Conservation (phyloP, 1,140 invertebrate genomes). For the Orussus abietinus region DNA sequence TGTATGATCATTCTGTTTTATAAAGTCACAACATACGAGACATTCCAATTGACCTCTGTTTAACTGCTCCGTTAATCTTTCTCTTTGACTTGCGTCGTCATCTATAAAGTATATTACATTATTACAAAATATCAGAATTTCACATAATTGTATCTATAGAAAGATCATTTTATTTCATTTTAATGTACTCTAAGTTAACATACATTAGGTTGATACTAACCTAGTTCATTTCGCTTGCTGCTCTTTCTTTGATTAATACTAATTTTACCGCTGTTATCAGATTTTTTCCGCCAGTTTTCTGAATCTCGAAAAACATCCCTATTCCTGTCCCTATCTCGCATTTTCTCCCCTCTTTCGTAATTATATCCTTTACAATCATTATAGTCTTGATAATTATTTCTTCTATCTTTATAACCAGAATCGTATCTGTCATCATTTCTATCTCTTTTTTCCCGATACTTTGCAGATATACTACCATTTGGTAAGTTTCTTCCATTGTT, state of each 20-base stretch:
- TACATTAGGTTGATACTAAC: too few species aligned
- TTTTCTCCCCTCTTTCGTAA: constrained; percentile 20
- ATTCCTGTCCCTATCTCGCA: constrained; percentile 24
- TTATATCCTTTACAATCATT: constrained; percentile 14
- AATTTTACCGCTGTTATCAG: constrained; percentile 17
- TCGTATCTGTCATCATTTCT: constrained; percentile 18
- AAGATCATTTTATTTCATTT: too few species aligned
- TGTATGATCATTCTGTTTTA: constrained; percentile 72
- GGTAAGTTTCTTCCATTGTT: constrained; percentile 15
- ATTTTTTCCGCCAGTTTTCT: constrained; percentile 37
- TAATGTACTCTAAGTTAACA: too few species aligned
- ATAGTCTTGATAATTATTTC: constrained; percentile 19
- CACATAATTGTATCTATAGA: too few species aligned
- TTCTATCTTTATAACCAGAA: constrained; percentile 22
- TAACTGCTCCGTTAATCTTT: constrained; percentile 76
- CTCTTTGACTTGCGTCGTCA: constrained; percentile 66
- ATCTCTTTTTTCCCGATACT: constrained; percentile 3
- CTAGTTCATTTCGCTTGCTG: constrained; percentile 32
- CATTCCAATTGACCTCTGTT: constrained; percentile 79
- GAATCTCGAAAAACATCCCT: constrained; percentile 28
- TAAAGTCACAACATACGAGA: constrained; percentile 85
- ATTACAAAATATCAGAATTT: too few species aligned
- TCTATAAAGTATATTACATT: constrained; percentile 38
- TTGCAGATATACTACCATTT: constrained; percentile 14
- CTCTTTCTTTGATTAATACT: constrained; percentile 18